Evolutionary conservation across 2,888 invertebrate species (phyloP), one percentile per base, ranked within the genome.

Genomic region (Malthinus seriepunctatus): DNA sequence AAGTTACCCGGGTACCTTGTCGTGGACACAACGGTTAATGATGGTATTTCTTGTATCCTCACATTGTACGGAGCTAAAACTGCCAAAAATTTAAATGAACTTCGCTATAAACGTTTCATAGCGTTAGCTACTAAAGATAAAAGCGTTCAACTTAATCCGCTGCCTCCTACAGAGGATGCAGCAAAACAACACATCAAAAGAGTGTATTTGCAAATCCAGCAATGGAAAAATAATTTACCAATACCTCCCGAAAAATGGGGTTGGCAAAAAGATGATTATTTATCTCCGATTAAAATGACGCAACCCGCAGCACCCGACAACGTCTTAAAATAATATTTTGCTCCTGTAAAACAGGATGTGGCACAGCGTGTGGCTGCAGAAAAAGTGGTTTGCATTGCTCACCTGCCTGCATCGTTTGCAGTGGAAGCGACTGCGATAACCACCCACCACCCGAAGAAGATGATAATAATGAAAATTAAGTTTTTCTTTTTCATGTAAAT

Each of bases 221-320:
- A 49, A 49, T 14, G 15, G 49, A 49, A 34, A 49, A 49, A 12
- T 49, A 34, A 68, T 63, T 44, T 71, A 72, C 50, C 73, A 69
- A 32, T 72, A 57, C 8, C 45, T 45, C 45, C 45, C 23, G 23
- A 45, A 45, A n/a, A 14, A 7, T 45, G 23, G 23, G 15, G 31
- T 45, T 45, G 23, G 15, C 45, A 45, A 45, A 14, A 8, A 45
- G 23, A 45, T 45, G 10, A 31, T 45, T 45, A 45, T n/a, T 31
- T 45, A 15, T n/a, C n/a, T n/a, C 42, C 42, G 11, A 12, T 42
- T 14, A 42, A n/a, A 11, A 9, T 42, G 6, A 9, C n/a, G 3
- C 4, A 42, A 42, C 42, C 12, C n/a, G 10, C 11, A 42, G 42
- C 12, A 2, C 12, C 42, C 9, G 15, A 12, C 2, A 42, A 42